These are phyloP conservation scores for Ianthella basta DNA, from an alignment of 37 sponge, comb jelly and placozoan genomes.

Conservation along the genomic window DNA sequence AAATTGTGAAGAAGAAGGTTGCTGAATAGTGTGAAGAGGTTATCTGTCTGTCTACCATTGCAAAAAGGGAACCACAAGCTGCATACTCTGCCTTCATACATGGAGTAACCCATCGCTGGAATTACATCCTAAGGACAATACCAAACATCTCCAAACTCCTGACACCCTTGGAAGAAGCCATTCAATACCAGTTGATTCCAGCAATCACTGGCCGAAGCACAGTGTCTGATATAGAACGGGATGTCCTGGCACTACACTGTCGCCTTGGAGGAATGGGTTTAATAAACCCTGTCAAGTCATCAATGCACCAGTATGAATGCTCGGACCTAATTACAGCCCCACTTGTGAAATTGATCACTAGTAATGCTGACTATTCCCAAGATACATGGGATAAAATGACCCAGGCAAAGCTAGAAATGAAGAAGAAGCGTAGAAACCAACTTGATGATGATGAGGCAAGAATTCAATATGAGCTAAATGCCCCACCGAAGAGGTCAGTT, in stretches of 20 bases:
- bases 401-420: neutral
- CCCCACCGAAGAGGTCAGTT: too few species aligned
- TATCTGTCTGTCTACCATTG: neutral
- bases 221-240: slow-evolving; percentile 4
- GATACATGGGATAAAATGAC: neutral
- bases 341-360: neutral
- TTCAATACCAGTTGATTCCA: neutral
- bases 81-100: slow-evolving; percentile 3
- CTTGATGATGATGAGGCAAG: slow-evolving; percentile 22
- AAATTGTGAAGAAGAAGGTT: neutral
- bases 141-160: neutral
- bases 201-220: neutral
- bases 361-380: neutral
- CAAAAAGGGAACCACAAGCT: neutral
- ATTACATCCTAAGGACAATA: neutral
- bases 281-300: neutral
- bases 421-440: neutral
- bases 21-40: neutral
- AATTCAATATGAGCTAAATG: neutral
- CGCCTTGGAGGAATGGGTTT: slow-evolving; percentile 2
- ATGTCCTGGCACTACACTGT: neutral
- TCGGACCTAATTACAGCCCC: neutral
- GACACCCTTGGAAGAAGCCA: neutral
- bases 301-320: neutral
- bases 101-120: too few species aligned